Base-by-base conservation (phyloP, 2,113 vertebrate genomes). In the Anolis carolinensis region DNA sequence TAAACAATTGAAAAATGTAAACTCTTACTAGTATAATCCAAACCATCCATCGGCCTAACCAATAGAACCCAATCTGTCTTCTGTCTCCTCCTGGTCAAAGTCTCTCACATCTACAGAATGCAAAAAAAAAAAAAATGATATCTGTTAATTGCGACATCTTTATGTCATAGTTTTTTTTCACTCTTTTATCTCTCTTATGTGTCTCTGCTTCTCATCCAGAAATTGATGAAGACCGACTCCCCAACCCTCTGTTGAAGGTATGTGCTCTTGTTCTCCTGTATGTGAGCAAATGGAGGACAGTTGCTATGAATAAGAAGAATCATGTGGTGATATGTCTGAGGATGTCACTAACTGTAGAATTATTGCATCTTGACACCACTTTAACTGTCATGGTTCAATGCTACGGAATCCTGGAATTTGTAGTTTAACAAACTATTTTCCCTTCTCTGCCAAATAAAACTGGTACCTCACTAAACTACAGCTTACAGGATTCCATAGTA, bases 191-290 rank as follows among this genome's bases (percentile, higher is more conserved):
- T 76, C 1, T 25, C 63, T 67, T 25, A 13, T 39, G 52, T 82
- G 71, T 87, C 84, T 82, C 87, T 34, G 34, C 34, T 34, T 39
- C 50, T 30, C 83, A 90, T 76, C 25, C 93, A 98, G 98, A 98
- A 95, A 95, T 98, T 65, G 98, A 98, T 90, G 98, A 98, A 95
- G 98, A 98, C 90, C 96, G 97, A 76, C 96, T 97, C 77, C 97
- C 98, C 82, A 98, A 98, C 92, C 96, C 97, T 36, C 93, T 97
- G 90, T 97, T 98, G 93, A 98, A 98, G 98, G 98, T 98, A 94
- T 94, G 92, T 85, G 68, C 48, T 72, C 27, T 77, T 77, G 70
- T 7, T 70, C 4, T 55, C 44, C 39, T 73, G 23, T 30, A 70
- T 23, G 21, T 32, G 82, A 68, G 21, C 23, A 78, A 27, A 13